Base-by-base conservation (phyloP, 1,140 invertebrate species). In the Temnothorax nylanderi region DNA sequence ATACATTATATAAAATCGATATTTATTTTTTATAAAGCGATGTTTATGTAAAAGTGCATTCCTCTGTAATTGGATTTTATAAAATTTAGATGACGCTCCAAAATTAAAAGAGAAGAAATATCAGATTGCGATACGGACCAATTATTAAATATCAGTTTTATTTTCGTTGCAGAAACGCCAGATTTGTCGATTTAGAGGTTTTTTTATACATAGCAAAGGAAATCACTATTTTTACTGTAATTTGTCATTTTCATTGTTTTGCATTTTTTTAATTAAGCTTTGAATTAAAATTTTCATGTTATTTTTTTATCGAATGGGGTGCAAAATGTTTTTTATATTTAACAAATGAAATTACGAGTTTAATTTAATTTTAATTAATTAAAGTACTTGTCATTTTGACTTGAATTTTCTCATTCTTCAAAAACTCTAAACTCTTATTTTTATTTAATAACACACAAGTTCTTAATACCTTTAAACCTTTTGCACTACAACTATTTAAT, bases 121-220 rank as follows among this genome's bases (percentile, higher is more conserved):
- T 1, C 26, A 26, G 26, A 26, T 26, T 26, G 26, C 26, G 26
- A 26, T 26, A 26, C 26, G 26, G 26, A 26, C 26, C 26, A 74
- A 67, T 67, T 41, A 67, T 21, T 37, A 67, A 67, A 67, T 41
- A 67, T 8, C 64, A n/a, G 18, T 41, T 67, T 41, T 67, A n/a
- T 67, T 67, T 41, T 67, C 3, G 11, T 11, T 0, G 11, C 37
- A 44, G 21, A 21, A 21, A 44, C n/a, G 5, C n/a, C 7, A 21
- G 5, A 41, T 69, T 69, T 37, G 16, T 32, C 11, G 13, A 21
- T 67, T 67, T n/a, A 21, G 18, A 65, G 7, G 2, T 3, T 64
- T 37, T 62, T 34, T 69, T 21, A 21, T 21, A 26, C 5, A 21
- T 7, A 44, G n/a, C 11, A 21, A 44, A 41, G n/a, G 18, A 44